phyloP scores from a whole-genome alignment of 2,888 invertebrate genomes.

The Acanthosepion esculentum region DNA sequence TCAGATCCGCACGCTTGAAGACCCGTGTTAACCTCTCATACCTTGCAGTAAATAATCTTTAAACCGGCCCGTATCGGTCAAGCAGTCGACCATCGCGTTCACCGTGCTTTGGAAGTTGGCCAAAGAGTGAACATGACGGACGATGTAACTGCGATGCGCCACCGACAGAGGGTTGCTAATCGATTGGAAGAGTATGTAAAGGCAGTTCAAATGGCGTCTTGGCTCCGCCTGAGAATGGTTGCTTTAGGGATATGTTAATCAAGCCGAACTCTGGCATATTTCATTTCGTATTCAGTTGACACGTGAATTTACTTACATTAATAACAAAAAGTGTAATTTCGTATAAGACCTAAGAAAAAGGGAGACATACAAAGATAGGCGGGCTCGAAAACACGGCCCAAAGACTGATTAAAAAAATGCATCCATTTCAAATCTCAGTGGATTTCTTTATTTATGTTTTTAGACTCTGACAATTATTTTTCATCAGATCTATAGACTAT shows the following conservation, averaged over 20 bases:
- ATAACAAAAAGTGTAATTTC: background rate
- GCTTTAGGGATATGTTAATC: background rate
- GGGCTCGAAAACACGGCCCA: too few relatives aligned
- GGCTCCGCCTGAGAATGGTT: background rate
- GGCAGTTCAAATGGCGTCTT: background rate
- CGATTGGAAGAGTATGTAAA: background rate
- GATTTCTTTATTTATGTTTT: too few relatives aligned
- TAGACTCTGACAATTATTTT: too few relatives aligned
- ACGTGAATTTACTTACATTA: background rate
- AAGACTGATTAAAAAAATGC: too few relatives aligned
- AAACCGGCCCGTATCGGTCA: background rate
- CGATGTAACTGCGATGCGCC: background rate
- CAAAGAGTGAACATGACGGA: background rate
- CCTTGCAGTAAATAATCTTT: background rate
- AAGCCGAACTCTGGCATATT: background rate
- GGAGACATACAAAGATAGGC: too few relatives aligned
- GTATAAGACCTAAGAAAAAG: background rate
- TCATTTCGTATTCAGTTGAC: background rate
- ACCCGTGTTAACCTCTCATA: background rate
- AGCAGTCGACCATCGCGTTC: background rate
- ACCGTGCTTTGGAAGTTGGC: background rate
- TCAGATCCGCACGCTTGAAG: background rate
- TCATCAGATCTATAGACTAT: too few relatives aligned
- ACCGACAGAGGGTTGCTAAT: background rate
- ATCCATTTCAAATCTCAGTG: too few relatives aligned